Evolutionary conservation across 2,888 invertebrate species (phyloP).

Genomic region (Cheilosia grossa): DNA sequence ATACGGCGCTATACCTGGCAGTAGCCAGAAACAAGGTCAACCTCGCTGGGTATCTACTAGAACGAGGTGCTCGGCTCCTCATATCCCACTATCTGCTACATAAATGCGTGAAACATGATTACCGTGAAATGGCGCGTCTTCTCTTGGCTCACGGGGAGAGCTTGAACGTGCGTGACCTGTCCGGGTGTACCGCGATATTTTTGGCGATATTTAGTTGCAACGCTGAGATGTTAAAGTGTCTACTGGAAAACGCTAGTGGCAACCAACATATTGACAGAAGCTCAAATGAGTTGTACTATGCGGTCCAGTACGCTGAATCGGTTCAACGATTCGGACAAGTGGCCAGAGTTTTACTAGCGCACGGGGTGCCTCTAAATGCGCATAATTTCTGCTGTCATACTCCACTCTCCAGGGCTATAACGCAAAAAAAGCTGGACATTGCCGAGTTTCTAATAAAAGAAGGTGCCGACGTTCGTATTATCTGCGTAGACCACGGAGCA

Average conservation of each 20-base stretch:
- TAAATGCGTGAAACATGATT: constrained; percentile 86
- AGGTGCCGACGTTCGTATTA: constrained; percentile 80
- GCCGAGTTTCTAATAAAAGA: constrained; percentile 81
- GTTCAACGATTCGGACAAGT: constrained; percentile 77
- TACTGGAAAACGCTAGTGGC: constrained; percentile 85
- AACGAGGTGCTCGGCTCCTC: constrained; percentile 88
- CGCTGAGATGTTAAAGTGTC: constrained; percentile 85
- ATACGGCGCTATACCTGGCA: constrained; percentile 80
- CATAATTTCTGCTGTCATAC: constrained; percentile 86
- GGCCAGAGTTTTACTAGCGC: constrained; percentile 80
- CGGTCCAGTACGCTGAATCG: constrained; percentile 79
- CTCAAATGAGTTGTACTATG: constrained; percentile 78
- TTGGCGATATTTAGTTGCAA: constrained; percentile 88
- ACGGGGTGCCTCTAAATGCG: constrained; percentile 86
- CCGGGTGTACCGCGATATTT: constrained; percentile 88
- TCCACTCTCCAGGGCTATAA: constrained; percentile 86
- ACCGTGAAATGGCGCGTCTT: constrained; percentile 82
- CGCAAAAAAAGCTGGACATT: constrained; percentile 79
- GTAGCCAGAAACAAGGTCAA: constrained; percentile 78
- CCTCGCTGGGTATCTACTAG: constrained; percentile 83
- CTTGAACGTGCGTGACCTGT: constrained; percentile 78
- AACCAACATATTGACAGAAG: constrained; percentile 86
- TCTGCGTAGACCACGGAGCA: constrained; percentile 78
- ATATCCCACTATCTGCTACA: constrained; percentile 89
- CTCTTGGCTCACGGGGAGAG: constrained; percentile 79